Evolutionary conservation across 2,113 vertebrate species (phyloP).

Genomic region (Ivindomyrus marchei): DNA sequence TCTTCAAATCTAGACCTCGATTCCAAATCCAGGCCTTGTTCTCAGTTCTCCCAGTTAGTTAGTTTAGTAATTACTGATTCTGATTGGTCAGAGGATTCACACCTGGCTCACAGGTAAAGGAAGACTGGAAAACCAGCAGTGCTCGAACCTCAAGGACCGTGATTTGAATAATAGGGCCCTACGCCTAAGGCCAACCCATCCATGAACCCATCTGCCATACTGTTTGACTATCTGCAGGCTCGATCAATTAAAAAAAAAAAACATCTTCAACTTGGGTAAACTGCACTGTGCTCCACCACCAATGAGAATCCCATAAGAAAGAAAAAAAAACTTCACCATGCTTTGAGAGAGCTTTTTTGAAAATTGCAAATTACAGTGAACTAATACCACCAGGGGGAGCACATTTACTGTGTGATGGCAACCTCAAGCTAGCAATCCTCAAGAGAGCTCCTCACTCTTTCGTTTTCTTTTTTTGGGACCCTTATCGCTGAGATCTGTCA

Average conservation of each 20-base stretch:
- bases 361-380: not conserved
- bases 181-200: not conserved
- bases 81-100: too few relatives aligned
- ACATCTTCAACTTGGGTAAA: not conserved
- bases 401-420: not conserved
- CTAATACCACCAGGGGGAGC: constrained; percentile 33
- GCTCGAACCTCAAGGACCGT: too few relatives aligned
- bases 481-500: constrained; percentile 38
- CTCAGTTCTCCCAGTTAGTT: too few relatives aligned
- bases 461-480: constrained; percentile 29
- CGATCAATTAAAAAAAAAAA: not conserved
- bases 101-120: too few relatives aligned
- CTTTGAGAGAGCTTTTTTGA: not conserved
- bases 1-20: too few relatives aligned
- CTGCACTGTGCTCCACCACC: not conserved
- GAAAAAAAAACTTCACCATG: not conserved
- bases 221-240: not conserved
- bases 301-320: not conserved
- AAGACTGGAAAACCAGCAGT: too few relatives aligned
- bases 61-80: too few relatives aligned
- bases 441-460: not conserved
- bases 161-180: not conserved
- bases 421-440: not conserved
- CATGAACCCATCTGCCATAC: not conserved
- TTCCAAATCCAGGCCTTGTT: too few relatives aligned